Evolutionary conservation across 2,113 vertebrate species (phyloP), one percentile per base, ranked within the genome.

Genomic region (Sylvietta virens): DNA sequence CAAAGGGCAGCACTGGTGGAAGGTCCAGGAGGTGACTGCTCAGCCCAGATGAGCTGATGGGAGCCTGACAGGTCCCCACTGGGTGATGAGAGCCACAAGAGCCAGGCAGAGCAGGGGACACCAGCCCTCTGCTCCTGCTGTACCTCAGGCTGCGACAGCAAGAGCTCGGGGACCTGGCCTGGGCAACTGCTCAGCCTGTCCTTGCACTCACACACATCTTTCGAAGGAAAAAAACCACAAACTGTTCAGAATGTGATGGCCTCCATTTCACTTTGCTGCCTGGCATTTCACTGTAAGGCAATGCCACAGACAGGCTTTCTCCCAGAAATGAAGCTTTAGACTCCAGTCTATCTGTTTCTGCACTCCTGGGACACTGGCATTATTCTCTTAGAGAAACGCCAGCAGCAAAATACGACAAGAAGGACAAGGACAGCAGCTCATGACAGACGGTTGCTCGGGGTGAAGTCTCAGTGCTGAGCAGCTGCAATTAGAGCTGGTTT

Each of bases 361-460:
- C 62, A 20, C 93, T 81, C 90, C 62, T 50, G 94, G 79, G 87
- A 92, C 35, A 37, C n/a, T 62, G 71, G 93, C 76, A 82, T 83
- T 80, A 66, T 28, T 96, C 79, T 94, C 74, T 54, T 3, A 44
- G 66, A 86, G 76, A 93, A 96, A 90, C 0, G 51, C 93, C 93
- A 67, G 93, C 54, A 90, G 94, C 87, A 88, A 91, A 95, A 80
- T 91, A 76, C 85, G 89, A 81, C 50, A 78, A 86, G 87, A 66
- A 93, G 79, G 95, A 96, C 92, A 95, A 96, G 90, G 95, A 95
- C 92, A 90, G 90, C 71, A 90, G 90, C 71, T 93, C 85, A 54
- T 88, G 90, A 89, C 91, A 94, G 91, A 84, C 11, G 0, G 81
- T 45, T 77, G 84, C 84, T 45, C 22, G 2, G 93, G 71, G 94